phyloP scores from a whole-genome alignment of 1,140 invertebrate species.

The Penaeus japonicus region DNA sequence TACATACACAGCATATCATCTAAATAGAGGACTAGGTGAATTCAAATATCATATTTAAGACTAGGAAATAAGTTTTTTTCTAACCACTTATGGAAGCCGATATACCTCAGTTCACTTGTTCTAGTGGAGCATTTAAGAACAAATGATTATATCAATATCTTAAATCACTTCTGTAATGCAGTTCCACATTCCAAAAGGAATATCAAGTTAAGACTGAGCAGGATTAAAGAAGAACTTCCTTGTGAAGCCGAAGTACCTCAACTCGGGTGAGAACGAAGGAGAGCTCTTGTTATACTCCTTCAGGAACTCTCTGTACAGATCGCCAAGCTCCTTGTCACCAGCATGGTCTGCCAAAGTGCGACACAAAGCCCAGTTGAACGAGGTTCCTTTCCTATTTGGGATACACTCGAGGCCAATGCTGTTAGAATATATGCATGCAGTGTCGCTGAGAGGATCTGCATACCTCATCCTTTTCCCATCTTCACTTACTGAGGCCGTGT shows the following conservation, averaged over 20 bases:
- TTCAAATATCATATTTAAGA: too few relatives aligned
- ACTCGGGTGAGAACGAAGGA: background rate
- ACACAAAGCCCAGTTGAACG: conserved; percentile 14
- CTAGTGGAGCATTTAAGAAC: too few relatives aligned
- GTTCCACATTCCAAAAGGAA: background rate
- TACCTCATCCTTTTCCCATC: background rate
- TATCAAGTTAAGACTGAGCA: background rate
- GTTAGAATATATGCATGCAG: conserved; percentile 4
- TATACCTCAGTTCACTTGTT: too few relatives aligned
- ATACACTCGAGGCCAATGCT: background rate
- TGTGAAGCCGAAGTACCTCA: background rate
- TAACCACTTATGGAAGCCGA: too few relatives aligned
- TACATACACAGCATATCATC: too few relatives aligned
- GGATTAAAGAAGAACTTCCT: conserved; percentile 19
- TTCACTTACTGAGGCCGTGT: background rate
- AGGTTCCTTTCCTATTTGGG: conserved; percentile 18
- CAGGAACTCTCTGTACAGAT: conserved; percentile 4
- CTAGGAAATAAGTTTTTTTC: too few relatives aligned
- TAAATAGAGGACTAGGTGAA: too few relatives aligned
- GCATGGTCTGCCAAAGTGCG: conserved; percentile 19
- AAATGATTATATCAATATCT: too few relatives aligned
- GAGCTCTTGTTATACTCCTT: background rate
- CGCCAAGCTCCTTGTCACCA: conserved; percentile 8
- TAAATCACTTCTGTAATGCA: background rate
- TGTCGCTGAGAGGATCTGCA: conserved; percentile 14